Evolutionary conservation across 2,113 vertebrate species (phyloP), one percentile per base, ranked within the genome.

Genomic region (Paralichthys olivaceus): DNA sequence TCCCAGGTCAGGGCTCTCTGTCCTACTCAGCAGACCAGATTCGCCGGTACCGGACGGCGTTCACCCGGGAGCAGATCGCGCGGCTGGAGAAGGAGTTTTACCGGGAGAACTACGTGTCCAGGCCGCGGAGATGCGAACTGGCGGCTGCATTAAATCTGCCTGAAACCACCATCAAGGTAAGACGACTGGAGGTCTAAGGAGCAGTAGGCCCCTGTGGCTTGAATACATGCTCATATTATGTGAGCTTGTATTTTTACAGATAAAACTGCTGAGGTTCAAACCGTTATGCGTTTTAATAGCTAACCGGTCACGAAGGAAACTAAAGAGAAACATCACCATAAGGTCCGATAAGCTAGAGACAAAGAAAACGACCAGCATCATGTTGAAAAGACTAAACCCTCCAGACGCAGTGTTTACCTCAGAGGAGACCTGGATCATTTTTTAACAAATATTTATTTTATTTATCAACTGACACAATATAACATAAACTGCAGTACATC

Each of bases 111-210:
- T 99, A 99, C 60, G 97, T 99, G 43, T 99, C 98, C 60, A 96
- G 98, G 85, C 97, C 98, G 19, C 93, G 98, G 75, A 95, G 98
- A 84, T 99, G 98, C 59, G 98, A 99, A 63, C 94, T 99, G 86
- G 98, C 98, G 0, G 97, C 98, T 22, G 96, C 98, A 47, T 90
- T 99, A 28, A 99, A 99, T 90, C 94, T 99, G 55, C 98, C 98
- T 8, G 98, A 99, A 93, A 99, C 98, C 65, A 99, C 97, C 67
- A 99, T 99, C 87, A 99, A 99, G 95, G 98, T 99, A 95, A 88
- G 58, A 22, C 1, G 19, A 49, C 15, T 20, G 47, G 26, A 53
- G 60, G 26, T 51, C 5, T 4, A 12, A 23, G n/a, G 49, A 65
- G 57, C 51, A 51, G 55, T 45, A 67, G 60, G 74, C 58, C 66